phyloP scores from a whole-genome alignment of 2,113 vertebrate genomes.

The Dicrurus megarhynchus region DNA sequence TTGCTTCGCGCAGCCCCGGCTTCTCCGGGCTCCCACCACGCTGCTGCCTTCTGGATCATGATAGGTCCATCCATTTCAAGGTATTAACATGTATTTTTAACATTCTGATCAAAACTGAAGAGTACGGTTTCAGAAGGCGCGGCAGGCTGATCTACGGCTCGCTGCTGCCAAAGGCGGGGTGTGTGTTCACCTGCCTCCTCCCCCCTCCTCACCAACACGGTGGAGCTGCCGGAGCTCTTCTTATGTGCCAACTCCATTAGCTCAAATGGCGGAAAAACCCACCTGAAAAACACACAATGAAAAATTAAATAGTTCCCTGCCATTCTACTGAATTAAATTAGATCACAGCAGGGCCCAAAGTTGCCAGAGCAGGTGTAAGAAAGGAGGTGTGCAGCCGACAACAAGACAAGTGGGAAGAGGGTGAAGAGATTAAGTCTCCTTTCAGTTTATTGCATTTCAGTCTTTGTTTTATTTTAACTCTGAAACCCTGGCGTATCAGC shows the following conservation, averaged over 20 bases:
- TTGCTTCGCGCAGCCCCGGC: fast-evolving
- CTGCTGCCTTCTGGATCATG: fast-evolving
- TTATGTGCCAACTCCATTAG: background rate
- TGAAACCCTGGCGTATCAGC: background rate
- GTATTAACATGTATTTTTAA: background rate
- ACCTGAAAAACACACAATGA: background rate
- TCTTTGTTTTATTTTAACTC: background rate
- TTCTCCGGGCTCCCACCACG: fast-evolving
- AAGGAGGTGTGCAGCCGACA: background rate
- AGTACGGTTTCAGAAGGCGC: background rate
- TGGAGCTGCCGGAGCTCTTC: background rate
- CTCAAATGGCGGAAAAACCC: background rate
- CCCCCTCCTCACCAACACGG: fast-evolving
- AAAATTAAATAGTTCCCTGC: background rate
- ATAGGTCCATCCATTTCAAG: background rate
- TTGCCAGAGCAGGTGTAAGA: background rate
- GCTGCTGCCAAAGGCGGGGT: fast-evolving
- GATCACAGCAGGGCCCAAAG: background rate
- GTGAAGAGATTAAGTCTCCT: background rate
- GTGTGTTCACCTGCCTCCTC: fast-evolving
- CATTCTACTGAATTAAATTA: background rate
- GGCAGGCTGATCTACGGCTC: background rate
- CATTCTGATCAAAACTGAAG: background rate
- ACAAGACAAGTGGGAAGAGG: background rate
- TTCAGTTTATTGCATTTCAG: background rate